Percentiles rank a stretch among this genome's conserved stretches.
Evolutionary conservation across 2,797 vertebrate species (phyloP).

Genomic region (Malacoctenus gilli): DNA sequence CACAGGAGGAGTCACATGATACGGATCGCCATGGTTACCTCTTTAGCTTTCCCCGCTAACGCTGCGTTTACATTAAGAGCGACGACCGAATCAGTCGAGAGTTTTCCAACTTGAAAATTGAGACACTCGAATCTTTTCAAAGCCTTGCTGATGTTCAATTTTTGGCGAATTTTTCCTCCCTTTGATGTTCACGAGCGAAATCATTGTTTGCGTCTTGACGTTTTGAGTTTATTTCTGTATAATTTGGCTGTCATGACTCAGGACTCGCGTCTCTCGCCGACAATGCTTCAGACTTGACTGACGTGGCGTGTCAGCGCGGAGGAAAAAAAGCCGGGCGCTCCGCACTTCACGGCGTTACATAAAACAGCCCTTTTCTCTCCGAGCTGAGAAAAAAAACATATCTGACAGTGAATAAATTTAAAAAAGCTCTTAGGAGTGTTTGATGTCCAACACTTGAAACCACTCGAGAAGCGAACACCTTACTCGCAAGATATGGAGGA

Average conservation of each 20-base stretch:
- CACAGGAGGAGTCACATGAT: too few relatives aligned
- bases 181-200: not conserved
- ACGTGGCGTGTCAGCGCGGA: constrained; percentile 33
- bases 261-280: constrained; percentile 19
- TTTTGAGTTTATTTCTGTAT: constrained; percentile 10
- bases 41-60: too few relatives aligned
- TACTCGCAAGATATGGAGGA: not conserved
- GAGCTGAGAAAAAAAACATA: constrained; percentile 38
- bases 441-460: constrained; percentile 54
- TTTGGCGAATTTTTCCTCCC: too few relatives aligned
- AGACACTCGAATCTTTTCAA: too few relatives aligned
- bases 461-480: constrained; percentile 40
- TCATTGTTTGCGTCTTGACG: not conserved
- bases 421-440: constrained; percentile 56
- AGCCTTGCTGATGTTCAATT: too few relatives aligned
- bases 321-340: constrained; percentile 47
- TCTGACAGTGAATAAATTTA: constrained; percentile 60
- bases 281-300: constrained; percentile 46
- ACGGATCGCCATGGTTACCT: too few relatives aligned
- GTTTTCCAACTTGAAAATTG: too few relatives aligned
- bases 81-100: too few relatives aligned
- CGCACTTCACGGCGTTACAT: constrained; percentile 34
- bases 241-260: constrained; percentile 23
- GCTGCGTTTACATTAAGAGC: too few relatives aligned
- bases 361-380: constrained; percentile 44